Conservation (phyloP, 92 coral and sea anemone genomes). For the Metridium senile region DNA sequence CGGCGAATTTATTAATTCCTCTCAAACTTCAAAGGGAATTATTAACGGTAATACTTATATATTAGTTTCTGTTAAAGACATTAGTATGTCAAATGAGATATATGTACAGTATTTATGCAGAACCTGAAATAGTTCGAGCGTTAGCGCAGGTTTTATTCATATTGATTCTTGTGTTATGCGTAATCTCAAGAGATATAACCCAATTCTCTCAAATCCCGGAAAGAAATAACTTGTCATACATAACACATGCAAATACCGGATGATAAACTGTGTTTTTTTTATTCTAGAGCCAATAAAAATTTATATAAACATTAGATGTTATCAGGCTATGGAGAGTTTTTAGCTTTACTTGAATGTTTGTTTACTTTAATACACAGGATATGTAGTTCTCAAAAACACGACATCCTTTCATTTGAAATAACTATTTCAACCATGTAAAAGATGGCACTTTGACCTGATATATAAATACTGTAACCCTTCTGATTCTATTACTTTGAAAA, state of each 20-base stretch:
- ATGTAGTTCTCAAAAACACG: not conserved
- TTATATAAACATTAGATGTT: slow-evolving; percentile 2
- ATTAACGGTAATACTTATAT: not conserved
- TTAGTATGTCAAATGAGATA: not conserved
- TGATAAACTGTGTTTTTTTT: not conserved
- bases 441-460: not conserved
- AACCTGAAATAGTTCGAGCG: not conserved
- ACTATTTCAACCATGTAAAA: slow-evolving; percentile 8
- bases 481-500: not conserved
- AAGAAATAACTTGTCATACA: slow-evolving; percentile 9
- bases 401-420: not conserved
- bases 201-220: slow-evolving; percentile 3
- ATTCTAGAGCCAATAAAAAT: not conserved
- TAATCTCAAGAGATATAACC: not conserved
- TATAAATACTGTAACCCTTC: not conserved
- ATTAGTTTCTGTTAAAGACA: not conserved
- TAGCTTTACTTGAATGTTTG: not conserved
- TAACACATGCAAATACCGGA: not conserved
- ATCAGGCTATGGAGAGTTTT: not conserved
- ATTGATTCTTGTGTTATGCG: not conserved
- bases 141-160: not conserved
- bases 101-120: not conserved
- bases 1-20: not conserved
- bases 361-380: not conserved
- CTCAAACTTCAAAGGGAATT: not conserved